phyloP scores from a whole-genome alignment of 2,113 vertebrate species.

The Rhynchomys soricoides region DNA sequence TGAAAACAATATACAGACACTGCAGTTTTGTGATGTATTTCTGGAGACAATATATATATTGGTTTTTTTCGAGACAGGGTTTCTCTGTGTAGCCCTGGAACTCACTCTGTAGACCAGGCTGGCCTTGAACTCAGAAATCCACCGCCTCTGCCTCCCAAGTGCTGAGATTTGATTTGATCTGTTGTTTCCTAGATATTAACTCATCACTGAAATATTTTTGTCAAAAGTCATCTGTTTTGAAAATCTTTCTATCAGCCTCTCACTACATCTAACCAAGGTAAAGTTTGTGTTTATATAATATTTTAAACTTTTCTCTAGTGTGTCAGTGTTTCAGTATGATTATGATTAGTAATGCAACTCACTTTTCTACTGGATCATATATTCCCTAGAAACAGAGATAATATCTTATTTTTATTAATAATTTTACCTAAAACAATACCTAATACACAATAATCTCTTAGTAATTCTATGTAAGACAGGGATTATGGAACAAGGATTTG shows the following conservation, averaged over 20 bases:
- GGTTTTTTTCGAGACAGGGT: no score
- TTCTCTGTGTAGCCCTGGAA: no score
- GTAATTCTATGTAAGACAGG: neutral
- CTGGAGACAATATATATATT: no score
- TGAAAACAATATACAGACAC: neutral
- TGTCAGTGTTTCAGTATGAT: neutral
- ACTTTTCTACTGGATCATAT: neutral
- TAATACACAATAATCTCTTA: neutral
- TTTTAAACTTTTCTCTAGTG: neutral
- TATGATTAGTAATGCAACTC: neutral
- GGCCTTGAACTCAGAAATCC: no score
- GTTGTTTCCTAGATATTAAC: neutral
- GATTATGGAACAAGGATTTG: neutral
- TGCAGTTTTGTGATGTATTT: neutral
- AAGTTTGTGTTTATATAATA: neutral
- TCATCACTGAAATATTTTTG: neutral
- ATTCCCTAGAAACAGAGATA: neutral
- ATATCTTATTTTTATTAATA: neutral
- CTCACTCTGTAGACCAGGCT: no score
- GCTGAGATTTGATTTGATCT: no score
- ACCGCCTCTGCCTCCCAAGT: no score
- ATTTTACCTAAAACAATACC: conserved; percentile 6
- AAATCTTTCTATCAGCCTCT: neutral
- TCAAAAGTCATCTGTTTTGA: neutral
- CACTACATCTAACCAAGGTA: neutral